These are phyloP conservation scores for Coenonympha arcania DNA, from an alignment of 2,888 invertebrate species.

Conservation along the genomic window DNA sequence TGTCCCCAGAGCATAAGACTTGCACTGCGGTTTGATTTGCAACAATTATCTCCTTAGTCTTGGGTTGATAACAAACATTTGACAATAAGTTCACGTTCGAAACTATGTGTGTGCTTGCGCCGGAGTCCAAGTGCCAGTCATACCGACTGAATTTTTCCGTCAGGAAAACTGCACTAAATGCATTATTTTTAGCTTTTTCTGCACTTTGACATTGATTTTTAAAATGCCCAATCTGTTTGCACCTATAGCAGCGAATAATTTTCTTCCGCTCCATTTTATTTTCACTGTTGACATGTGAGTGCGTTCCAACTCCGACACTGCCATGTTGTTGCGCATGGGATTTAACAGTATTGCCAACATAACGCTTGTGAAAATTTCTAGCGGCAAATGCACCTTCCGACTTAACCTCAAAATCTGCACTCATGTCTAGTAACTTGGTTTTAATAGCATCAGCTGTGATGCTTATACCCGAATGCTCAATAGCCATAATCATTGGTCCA, in stretches of 20 bases:
- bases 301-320: no score
- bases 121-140: slow-evolving; percentile 16
- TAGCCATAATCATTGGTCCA: no score
- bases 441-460: no score
- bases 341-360: slow-evolving; percentile 5
- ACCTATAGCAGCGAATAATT: slow-evolving; percentile 23
- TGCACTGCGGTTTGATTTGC: slow-evolving; percentile 7
- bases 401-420: slow-evolving; percentile 16
- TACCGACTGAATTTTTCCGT: no score
- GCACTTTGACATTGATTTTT: slow-evolving; percentile 20
- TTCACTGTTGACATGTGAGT: no score
- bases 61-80: slow-evolving; percentile 6
- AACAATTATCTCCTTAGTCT: slow-evolving; percentile 5
- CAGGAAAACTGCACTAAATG: slow-evolving; percentile 26
- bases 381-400: slow-evolving; percentile 15
- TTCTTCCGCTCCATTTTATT: background rate
- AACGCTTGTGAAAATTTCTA: background rate
- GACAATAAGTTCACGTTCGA: slow-evolving; percentile 13
- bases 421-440: no score
- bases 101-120: slow-evolving; percentile 26
- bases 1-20: slow-evolving; percentile 10
- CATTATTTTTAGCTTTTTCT: slow-evolving; percentile 19
- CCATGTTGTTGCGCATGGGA: no score
- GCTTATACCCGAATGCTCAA: no score
- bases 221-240: slow-evolving; percentile 23